phyloP scores from a whole-genome alignment of 2,888 invertebrate species.

The Apodemia duryi region DNA sequence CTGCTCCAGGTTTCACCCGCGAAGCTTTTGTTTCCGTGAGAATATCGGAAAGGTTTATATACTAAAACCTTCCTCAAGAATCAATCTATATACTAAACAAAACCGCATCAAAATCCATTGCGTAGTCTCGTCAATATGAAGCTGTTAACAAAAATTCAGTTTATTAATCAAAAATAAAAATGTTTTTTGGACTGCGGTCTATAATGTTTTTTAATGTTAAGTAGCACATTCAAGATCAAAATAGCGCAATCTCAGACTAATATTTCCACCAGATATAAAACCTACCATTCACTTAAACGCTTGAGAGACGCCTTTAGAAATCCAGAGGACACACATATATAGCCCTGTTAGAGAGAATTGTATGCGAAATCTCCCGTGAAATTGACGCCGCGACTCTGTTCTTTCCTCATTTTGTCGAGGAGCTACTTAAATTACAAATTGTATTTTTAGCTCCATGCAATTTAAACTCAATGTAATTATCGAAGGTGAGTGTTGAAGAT shows the following conservation, averaged over 20 bases:
- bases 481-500: not conserved
- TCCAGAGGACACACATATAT: constrained; percentile 32
- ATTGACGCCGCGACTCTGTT: constrained; percentile 63
- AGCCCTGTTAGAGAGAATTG: constrained; percentile 44
- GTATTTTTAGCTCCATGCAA: constrained; percentile 25
- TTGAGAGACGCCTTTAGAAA: constrained; percentile 37
- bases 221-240: not conserved
- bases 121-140: no score
- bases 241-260: constrained; percentile 26
- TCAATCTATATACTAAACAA: no score
- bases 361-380: constrained; percentile 70
- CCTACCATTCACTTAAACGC: constrained; percentile 37
- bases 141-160: no score
- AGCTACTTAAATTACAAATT: constrained; percentile 53
- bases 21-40: no score
- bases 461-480: not conserved
- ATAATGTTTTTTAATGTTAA: no score
- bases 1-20: no score
- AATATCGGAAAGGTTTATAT: no score
- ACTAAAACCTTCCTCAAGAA: no score
- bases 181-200: no score
- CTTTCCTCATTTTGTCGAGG: constrained; percentile 41
- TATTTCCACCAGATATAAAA: constrained; percentile 37
- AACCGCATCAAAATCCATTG: no score
- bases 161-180: no score